Conservation (phyloP, 2,113 vertebrate genomes). For the Polyodon spathula region DNA sequence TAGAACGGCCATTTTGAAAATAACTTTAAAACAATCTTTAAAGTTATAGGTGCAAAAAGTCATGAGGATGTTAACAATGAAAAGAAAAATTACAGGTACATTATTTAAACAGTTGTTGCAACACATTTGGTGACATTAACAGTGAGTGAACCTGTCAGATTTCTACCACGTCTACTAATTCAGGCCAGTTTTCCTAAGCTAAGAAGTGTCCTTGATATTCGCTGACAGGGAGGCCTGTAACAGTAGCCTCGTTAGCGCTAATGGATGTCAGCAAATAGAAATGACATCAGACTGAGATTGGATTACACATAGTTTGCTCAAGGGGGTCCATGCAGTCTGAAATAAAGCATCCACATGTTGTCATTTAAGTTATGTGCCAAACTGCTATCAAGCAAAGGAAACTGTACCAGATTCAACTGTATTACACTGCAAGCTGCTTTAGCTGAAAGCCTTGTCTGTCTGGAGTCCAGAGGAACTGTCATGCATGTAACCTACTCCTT, state of each 20-base stretch:
- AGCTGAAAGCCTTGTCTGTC: no score
- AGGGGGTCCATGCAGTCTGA: background rate
- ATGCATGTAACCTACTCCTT: no score
- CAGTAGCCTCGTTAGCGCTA: background rate
- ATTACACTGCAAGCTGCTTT: background rate
- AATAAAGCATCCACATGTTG: background rate
- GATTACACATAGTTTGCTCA: background rate
- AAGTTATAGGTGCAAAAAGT: no score
- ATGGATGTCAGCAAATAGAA: conserved; percentile 10
- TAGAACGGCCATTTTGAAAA: no score
- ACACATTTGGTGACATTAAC: no score
- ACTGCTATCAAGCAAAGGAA: background rate
- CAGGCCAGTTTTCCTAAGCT: background rate
- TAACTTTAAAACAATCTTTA: no score
- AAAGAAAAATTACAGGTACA: no score
- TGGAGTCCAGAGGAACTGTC: no score
- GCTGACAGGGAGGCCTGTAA: background rate
- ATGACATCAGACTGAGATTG: conserved; percentile 2
- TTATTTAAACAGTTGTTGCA: no score
- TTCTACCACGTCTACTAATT: background rate
- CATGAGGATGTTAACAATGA: no score
- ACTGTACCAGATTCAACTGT: background rate
- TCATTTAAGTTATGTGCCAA: background rate
- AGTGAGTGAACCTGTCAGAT: background rate
- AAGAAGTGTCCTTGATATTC: background rate